A percentile compares a stretch with the other conserved stretches of the same genome.
Evolutionary conservation across 2,888 invertebrate species (phyloP).

Genomic region (Monopis laevigella): DNA sequence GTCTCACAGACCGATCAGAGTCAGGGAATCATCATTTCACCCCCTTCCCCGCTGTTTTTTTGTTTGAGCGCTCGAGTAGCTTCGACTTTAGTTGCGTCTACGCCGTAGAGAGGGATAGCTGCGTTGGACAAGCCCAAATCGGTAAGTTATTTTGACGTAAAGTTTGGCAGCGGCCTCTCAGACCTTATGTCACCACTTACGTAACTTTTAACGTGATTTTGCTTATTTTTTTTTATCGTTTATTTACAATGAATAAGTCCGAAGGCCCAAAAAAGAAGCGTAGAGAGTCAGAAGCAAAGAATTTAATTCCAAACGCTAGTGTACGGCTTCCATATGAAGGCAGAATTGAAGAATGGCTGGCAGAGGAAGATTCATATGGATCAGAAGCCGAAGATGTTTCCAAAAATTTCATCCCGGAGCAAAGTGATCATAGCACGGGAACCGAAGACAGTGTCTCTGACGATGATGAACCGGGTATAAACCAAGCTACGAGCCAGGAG

Average conservation of each 20-base stretch:
- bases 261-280: conserved; percentile 13
- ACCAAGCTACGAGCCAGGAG: background rate
- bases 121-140: conserved; percentile 1
- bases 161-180: conserved; percentile 13
- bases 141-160: too few relatives aligned
- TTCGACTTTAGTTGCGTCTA: conserved; percentile 12
- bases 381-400: too few relatives aligned
- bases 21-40: conserved; percentile 10
- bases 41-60: conserved; percentile 13
- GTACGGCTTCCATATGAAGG: conserved; percentile 1
- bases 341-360: conserved; percentile 8
- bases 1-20: conserved; percentile 13
- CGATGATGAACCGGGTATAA: conserved; percentile 1
- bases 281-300: conserved; percentile 7
- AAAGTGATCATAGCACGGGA: conserved; percentile 14
- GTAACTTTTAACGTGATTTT: conserved; percentile 14
- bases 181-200: conserved; percentile 15
- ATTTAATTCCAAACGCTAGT: conserved; percentile 12
- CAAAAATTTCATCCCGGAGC: conserved; percentile 12
- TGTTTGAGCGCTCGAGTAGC: conserved; percentile 12
- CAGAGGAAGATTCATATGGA: conserved; percentile 14
- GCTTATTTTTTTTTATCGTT: conserved; percentile 11
- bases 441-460: conserved; percentile 15
- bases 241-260: conserved; percentile 12
- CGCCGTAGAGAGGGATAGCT: conserved; percentile 9